Conservation (phyloP, 2,888 invertebrate species). For the Isoperla grammatica region DNA sequence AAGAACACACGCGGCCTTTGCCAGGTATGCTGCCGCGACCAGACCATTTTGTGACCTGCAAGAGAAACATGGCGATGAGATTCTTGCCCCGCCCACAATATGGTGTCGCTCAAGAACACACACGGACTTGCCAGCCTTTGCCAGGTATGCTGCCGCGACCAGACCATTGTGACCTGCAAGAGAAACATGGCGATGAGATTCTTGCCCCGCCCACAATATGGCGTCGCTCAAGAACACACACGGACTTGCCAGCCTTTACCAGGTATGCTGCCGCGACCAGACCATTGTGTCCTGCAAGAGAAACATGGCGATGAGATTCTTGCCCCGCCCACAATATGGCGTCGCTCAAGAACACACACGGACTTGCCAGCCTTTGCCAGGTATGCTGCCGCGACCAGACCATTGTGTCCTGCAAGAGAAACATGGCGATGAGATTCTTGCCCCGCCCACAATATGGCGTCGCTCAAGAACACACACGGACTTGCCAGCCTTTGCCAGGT, state of each 20-base stretch:
- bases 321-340: too few relatives aligned
- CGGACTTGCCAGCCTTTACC: constrained; percentile 46
- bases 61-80: too few relatives aligned
- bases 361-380: too few relatives aligned
- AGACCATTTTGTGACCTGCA: constrained; percentile 53
- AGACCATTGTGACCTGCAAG: constrained; percentile 50
- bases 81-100: constrained; percentile 52
- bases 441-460: constrained; percentile 50
- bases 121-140: constrained; percentile 46
- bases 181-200: too few relatives aligned
- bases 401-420: too few relatives aligned
- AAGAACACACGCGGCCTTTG: constrained; percentile 49
- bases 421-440: too few relatives aligned
- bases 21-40: constrained; percentile 50
- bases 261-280: constrained; percentile 51
- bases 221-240: constrained; percentile 50
- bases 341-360: too few relatives aligned
- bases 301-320: too few relatives aligned
- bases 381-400: too few relatives aligned
- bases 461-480: constrained; percentile 50
- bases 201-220: constrained; percentile 52
- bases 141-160: constrained; percentile 50
- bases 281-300: constrained; percentile 48
- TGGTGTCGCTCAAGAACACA: constrained; percentile 50
- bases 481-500: constrained; percentile 47